These are phyloP conservation scores for Dichetophora obliterata DNA, from an alignment of 2,888 invertebrate genomes.

Conservation along the genomic window DNA sequence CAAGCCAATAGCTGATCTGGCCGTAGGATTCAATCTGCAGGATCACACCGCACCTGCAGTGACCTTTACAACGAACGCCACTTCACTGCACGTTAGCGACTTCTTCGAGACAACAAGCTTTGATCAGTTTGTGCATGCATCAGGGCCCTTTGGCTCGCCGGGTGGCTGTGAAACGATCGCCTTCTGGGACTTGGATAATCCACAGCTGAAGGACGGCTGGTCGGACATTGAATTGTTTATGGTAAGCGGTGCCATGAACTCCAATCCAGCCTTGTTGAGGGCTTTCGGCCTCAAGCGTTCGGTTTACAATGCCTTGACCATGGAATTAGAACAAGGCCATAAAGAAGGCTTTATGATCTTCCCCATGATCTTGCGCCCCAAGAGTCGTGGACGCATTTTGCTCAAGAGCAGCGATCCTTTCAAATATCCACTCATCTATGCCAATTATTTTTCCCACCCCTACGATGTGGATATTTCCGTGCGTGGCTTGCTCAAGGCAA, in stretches of 20 bases:
- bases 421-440: conserved; percentile 76
- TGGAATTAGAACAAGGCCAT: conserved; percentile 56
- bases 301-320: conserved; percentile 69
- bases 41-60: conserved; percentile 78
- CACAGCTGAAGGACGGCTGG: conserved; percentile 69
- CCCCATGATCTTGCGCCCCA: conserved; percentile 77
- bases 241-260: conserved; percentile 70
- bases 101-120: conserved; percentile 52
- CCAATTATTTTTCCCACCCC: conserved; percentile 77
- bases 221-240: conserved; percentile 81
- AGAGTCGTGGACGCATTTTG: conserved; percentile 76
- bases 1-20: conserved; percentile 73
- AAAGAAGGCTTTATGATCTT: conserved; percentile 71
- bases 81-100: conserved; percentile 53
- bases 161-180: conserved; percentile 77
- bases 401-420: conserved; percentile 75
- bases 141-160: conserved; percentile 70
- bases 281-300: conserved; percentile 69
- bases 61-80: conserved; percentile 73
- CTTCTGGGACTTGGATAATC: conserved; percentile 74
- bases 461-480: conserved; percentile 76
- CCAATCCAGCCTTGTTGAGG: conserved; percentile 58
- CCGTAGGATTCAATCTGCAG: conserved; percentile 76
- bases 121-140: conserved; percentile 51
- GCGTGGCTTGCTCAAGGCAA: conserved; percentile 72